Evolutionary conservation across 2,113 vertebrate genomes (phyloP), one percentile per base, ranked within the genome.

Genomic region (Labeo catla): DNA sequence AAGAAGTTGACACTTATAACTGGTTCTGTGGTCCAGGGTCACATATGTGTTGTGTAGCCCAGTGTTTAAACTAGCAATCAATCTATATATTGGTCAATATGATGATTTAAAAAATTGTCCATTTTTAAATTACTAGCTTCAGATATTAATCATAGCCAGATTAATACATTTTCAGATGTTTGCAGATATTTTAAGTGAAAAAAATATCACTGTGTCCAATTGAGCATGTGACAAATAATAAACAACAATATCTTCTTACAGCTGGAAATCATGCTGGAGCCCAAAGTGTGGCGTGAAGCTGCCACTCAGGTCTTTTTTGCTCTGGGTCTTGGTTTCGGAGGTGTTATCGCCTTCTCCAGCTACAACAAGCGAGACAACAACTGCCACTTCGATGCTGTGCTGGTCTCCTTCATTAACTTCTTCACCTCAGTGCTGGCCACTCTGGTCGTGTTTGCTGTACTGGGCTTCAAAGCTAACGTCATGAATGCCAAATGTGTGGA

Each of bases 301-400:
- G 98, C 98, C 45, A 97, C 97, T 47, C 98, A 99, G 94, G 98
- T 99, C 86, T 99, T 99, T 95, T 99, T 99, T 91, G 98, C 98
- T 47, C 96, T 99, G 90, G 97, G 98, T 63, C 95, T 99, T 66
- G 98, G 98, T 89, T 99, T 99, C 84, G 98, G 98, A 65, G 98
- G 98, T 45, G 97, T 99, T 93, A 99, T 99, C 89, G 98, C 98
- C 89, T 99, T 99, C 93, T 99, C 98, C 92, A 99, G 98, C 95
- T 99, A 98, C 95, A 99, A 99, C 96, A 99, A 98, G 93, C 96
- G 96, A 88, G 96, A 98, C 95, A 99, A 99, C 96, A 99, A 99
- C 95, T 99, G 98, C 94, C 98, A 99, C 93, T 99, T 99, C 19
- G 98, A 99, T 77, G 98, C 98, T 85, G 96, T 99, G 76, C 93